These are phyloP conservation scores for Drosophila bifasciata DNA, from an alignment of 1,140 invertebrate genomes.

Conservation along the genomic window DNA sequence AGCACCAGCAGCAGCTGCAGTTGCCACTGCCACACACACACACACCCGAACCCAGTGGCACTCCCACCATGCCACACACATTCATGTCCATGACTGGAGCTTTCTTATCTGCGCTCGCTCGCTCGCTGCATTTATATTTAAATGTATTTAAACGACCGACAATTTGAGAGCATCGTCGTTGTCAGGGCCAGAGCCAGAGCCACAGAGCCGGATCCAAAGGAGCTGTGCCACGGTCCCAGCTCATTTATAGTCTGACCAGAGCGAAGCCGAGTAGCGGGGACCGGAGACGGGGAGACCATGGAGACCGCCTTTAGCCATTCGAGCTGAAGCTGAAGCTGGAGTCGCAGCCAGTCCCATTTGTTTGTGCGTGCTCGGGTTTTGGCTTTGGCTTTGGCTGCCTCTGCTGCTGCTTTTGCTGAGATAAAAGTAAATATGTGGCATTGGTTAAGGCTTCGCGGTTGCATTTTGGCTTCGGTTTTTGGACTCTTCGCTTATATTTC, in stretches of 20 bases:
- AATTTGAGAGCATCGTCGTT: constrained; percentile 77
- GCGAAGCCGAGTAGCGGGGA: constrained; percentile 10
- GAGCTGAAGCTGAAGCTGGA: not conserved
- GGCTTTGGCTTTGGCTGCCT: constrained; percentile 30
- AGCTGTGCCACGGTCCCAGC: constrained; percentile 12
- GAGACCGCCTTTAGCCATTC: constrained; percentile 2
- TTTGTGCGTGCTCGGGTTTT: constrained; percentile 56
- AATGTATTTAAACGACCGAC: constrained; percentile 83
- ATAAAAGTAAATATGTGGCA: constrained; percentile 81
- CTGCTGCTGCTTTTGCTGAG: constrained; percentile 61
- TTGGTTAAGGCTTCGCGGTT: constrained; percentile 66
- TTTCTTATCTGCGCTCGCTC: constrained; percentile 63
- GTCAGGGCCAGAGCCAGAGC: constrained; percentile 38
- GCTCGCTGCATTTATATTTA: constrained; percentile 76
- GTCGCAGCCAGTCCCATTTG: constrained; percentile 43
- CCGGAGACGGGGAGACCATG: not conserved
- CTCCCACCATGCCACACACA: constrained; percentile 15
- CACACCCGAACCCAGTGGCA: constrained; percentile 12
- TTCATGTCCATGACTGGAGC: constrained; percentile 38
- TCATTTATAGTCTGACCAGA: constrained; percentile 66
- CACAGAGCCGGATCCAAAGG: not conserved
- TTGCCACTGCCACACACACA: constrained; percentile 13
- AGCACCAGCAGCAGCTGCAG: constrained; percentile 2
- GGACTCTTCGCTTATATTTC: constrained; percentile 14
- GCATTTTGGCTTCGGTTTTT: constrained; percentile 43